phyloP scores from a whole-genome alignment of 2,888 invertebrate genomes.

The Embidobia sp. region DNA sequence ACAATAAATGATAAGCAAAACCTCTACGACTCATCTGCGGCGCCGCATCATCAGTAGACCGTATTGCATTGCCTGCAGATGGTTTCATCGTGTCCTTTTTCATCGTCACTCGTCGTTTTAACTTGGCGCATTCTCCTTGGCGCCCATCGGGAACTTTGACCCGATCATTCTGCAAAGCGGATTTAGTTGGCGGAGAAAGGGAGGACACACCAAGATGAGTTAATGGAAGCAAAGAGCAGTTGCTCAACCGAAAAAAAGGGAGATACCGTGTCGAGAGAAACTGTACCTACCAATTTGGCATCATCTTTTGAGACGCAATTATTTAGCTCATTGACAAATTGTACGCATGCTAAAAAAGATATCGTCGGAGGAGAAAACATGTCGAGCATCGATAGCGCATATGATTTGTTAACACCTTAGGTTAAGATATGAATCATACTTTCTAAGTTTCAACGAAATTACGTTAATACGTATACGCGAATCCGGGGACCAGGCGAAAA shows the following conservation, averaged over 20 bases:
- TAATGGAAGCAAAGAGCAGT: slow-evolving; percentile 44
- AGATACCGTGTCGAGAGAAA: too few relatives aligned
- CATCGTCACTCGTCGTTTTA: too few relatives aligned
- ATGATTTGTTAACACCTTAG: slow-evolving; percentile 55
- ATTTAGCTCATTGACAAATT: slow-evolving; percentile 65
- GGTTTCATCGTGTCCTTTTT: slow-evolving; percentile 26
- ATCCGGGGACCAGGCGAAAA: neutral
- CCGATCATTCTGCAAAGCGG: slow-evolving; percentile 28
- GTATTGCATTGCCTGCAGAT: too few relatives aligned
- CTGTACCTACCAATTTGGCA: too few relatives aligned
- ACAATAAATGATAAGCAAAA: too few relatives aligned
- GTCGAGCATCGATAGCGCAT: slow-evolving; percentile 8
- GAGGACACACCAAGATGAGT: slow-evolving; percentile 34
- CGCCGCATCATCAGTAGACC: too few relatives aligned
- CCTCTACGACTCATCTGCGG: too few relatives aligned
- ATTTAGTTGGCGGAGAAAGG: slow-evolving; percentile 31
- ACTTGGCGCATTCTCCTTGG: too few relatives aligned
- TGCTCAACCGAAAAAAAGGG: slow-evolving; percentile 18
- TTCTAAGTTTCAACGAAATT: slow-evolving; percentile 47
- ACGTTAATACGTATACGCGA: neutral
- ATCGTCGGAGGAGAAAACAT: slow-evolving; percentile 17
- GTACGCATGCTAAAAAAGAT: slow-evolving; percentile 14
- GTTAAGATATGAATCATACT: slow-evolving; percentile 56
- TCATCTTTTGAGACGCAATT: slow-evolving; percentile 68
- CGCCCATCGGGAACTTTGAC: slow-evolving; percentile 49